Percentiles rank a stretch among this genome's conserved stretches.
phyloP scores from a whole-genome alignment of 2,888 invertebrate species.

The Priocnemis perturbator region DNA sequence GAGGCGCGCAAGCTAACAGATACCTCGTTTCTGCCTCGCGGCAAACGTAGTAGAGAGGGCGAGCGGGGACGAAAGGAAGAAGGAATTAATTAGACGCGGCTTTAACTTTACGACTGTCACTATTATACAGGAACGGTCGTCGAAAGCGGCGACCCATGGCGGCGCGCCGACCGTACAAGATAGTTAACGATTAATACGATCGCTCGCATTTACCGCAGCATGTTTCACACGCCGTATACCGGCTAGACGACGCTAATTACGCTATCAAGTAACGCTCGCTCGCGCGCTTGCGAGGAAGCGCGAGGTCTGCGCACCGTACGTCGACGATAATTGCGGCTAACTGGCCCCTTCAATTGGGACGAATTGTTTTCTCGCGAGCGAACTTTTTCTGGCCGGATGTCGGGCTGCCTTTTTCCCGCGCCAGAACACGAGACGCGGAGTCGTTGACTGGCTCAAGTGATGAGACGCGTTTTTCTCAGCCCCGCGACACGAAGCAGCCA shows the following conservation, averaged over 20 bases:
- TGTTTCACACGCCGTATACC: conserved; percentile 61
- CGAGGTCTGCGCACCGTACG: conserved; percentile 22
- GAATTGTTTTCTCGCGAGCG: conserved; percentile 52
- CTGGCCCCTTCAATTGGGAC: conserved; percentile 58
- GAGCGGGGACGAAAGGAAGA: conserved; percentile 10
- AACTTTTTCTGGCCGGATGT: background rate
- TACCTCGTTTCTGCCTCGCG: conserved; percentile 13
- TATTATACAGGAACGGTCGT: conserved; percentile 45
- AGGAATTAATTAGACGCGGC: conserved; percentile 55
- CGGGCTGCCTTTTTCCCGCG: background rate
- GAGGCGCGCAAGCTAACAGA: background rate
- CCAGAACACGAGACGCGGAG: background rate
- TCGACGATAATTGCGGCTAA: conserved; percentile 60
- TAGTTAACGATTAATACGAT: conserved; percentile 60
- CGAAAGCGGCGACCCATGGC: conserved; percentile 35
- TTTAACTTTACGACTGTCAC: conserved; percentile 54
- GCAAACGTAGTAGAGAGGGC: conserved; percentile 2
- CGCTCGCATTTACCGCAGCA: conserved; percentile 49
- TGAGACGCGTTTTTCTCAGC: background rate
- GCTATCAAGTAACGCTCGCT: conserved; percentile 64
- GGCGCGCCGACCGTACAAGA: conserved; percentile 41
- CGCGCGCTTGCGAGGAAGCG: conserved; percentile 45
- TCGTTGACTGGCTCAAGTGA: background rate
- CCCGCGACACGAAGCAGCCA: background rate
- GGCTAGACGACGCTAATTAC: conserved; percentile 62